Conservation (phyloP, 2,113 vertebrate species). For the Nipponia nippon region DNA sequence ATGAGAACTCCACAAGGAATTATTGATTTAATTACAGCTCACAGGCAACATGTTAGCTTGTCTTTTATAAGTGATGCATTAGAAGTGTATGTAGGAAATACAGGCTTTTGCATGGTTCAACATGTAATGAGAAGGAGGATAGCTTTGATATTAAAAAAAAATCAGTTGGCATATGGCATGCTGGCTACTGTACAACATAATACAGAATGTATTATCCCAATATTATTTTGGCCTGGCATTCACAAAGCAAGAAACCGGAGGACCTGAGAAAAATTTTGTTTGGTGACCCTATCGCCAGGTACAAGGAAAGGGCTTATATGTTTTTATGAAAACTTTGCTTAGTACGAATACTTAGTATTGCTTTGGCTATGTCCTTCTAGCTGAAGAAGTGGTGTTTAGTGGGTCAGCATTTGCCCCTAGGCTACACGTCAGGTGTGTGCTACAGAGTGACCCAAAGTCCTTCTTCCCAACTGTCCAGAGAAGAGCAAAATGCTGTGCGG, state of each 20-base stretch:
- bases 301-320: not conserved
- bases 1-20: not conserved
- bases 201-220: not conserved
- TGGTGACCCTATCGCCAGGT: not conserved
- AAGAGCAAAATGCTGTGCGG: not conserved
- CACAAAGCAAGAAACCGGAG: not conserved
- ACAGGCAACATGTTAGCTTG: not conserved
- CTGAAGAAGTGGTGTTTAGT: not conserved
- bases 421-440: not conserved
- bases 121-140: not conserved
- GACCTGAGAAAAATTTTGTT: not conserved
- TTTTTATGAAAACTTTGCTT: not conserved
- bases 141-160: not conserved
- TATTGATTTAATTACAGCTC: constrained; percentile 11
- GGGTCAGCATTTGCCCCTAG: not conserved
- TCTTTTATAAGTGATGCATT: not conserved
- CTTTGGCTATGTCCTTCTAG: not conserved
- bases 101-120: fast-evolving
- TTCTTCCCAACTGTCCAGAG: not conserved
- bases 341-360: not conserved
- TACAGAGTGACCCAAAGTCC: not conserved
- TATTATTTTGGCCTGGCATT: not conserved
- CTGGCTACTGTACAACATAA: not conserved
- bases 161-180: not conserved
- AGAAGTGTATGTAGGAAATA: not conserved